Conservation (phyloP, 1,140 invertebrate species). For the Lysiphlebus fabarum region DNA sequence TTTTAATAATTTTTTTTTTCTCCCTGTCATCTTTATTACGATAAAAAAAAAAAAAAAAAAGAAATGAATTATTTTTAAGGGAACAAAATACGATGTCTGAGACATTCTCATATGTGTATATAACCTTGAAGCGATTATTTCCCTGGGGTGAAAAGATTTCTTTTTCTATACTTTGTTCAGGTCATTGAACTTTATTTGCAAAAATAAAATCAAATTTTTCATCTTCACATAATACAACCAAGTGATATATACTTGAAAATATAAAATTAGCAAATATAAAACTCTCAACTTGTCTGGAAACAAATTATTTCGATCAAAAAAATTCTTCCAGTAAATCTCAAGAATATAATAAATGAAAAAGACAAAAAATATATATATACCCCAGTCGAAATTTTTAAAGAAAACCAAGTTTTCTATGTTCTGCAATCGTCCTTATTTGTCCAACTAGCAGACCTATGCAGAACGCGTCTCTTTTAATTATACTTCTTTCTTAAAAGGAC, state of each 20-base stretch:
- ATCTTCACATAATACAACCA: too few relatives aligned
- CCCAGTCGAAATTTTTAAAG: too few relatives aligned
- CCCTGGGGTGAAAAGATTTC: conserved; percentile 19
- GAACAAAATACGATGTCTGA: background rate
- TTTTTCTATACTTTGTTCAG: background rate
- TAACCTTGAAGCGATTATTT: conserved; percentile 24
- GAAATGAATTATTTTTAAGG: background rate
- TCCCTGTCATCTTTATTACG: too few relatives aligned
- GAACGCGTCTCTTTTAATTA: too few relatives aligned
- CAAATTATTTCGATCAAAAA: conserved; percentile 25
- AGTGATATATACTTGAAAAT: too few relatives aligned
- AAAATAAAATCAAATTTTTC: background rate
- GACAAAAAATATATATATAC: background rate
- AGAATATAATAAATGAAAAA: conserved; percentile 6
- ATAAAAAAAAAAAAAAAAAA: background rate
- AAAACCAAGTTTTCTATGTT: too few relatives aligned
- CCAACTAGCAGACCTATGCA: too few relatives aligned
- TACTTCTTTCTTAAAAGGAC: too few relatives aligned
- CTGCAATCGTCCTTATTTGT: too few relatives aligned
- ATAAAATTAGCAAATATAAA: background rate
- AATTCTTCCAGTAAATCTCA: background rate
- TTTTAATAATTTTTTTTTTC: too few relatives aligned
- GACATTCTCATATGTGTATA: conserved; percentile 10
- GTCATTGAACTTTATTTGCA: conserved; percentile 3
- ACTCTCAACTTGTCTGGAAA: conserved; percentile 23